Evolutionary conservation across 2,888 invertebrate species (phyloP).

Genomic region (Selenia dentaria): DNA sequence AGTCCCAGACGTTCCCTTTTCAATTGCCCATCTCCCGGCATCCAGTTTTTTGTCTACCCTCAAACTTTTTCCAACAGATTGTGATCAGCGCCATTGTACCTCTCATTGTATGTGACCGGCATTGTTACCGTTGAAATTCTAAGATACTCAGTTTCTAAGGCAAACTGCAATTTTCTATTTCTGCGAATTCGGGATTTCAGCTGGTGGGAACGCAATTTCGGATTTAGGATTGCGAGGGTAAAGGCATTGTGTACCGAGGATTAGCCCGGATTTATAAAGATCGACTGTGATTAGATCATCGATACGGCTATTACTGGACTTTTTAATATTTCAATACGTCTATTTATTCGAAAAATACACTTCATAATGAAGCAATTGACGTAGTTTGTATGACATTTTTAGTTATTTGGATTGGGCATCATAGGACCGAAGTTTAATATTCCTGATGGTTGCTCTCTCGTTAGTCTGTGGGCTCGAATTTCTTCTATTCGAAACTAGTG

Average conservation of each 20-base stretch:
- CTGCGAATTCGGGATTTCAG: constrained; percentile 51
- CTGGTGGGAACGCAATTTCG: constrained; percentile 66
- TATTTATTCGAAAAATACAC: neutral
- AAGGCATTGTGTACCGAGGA: constrained; percentile 31
- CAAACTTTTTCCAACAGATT: constrained; percentile 55
- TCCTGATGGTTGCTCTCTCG: too few relatives aligned
- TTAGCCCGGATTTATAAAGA: constrained; percentile 24
- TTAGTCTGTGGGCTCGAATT: too few relatives aligned
- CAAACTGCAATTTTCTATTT: constrained; percentile 69
- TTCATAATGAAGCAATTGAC: neutral
- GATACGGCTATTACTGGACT: constrained; percentile 28
- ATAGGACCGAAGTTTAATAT: too few relatives aligned
- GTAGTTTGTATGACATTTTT: too few relatives aligned
- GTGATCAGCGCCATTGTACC: constrained; percentile 68
- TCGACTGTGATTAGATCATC: constrained; percentile 28
- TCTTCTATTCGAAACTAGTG: too few relatives aligned
- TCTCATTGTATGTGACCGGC: constrained; percentile 57
- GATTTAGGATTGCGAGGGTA: constrained; percentile 56
- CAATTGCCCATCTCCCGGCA: constrained; percentile 72
- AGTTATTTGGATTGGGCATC: too few relatives aligned
- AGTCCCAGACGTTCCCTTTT: constrained; percentile 63
- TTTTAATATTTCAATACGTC: constrained; percentile 4
- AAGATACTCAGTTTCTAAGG: constrained; percentile 61
- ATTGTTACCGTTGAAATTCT: constrained; percentile 68
- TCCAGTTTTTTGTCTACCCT: constrained; percentile 55